A percentile compares a stretch with the other conserved stretches of the same genome.
Conservation (phyloP, 2,113 vertebrate genomes). For the Holacanthus passer region DNA sequence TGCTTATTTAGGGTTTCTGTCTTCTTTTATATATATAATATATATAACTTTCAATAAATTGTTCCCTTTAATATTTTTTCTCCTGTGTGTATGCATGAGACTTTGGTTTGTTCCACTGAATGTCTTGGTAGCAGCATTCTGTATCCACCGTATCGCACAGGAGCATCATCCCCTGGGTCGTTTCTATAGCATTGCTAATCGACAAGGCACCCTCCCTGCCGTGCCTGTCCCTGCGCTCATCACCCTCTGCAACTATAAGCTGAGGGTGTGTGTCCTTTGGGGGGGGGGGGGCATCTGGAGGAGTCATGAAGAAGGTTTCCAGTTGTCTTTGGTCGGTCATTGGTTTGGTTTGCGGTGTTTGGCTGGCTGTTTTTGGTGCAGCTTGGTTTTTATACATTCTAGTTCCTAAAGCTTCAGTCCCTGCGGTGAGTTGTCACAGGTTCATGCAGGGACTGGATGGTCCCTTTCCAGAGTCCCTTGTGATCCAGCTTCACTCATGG, state of each 20-base stretch:
- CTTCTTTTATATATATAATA: slow-evolving; percentile 85
- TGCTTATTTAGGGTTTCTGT: slow-evolving; percentile 84
- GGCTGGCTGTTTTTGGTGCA: slow-evolving; percentile 80
- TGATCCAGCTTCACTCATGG: slow-evolving; percentile 77
- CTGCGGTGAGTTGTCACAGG: slow-evolving; percentile 72
- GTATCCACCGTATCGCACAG: slow-evolving; percentile 81
- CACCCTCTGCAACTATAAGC: slow-evolving; percentile 69
- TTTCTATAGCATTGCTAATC: slow-evolving; percentile 82
- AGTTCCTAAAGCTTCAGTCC: slow-evolving; percentile 82
- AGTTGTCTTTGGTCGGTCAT: slow-evolving; percentile 83
- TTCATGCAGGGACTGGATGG: slow-evolving; percentile 64
- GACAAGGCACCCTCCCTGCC: slow-evolving; percentile 74
- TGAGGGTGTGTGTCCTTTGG: slow-evolving; percentile 61
- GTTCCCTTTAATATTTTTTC: slow-evolving; percentile 85
- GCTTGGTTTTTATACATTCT: slow-evolving; percentile 84
- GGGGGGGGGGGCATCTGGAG: slow-evolving; percentile 43
- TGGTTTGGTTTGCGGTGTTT: slow-evolving; percentile 67
- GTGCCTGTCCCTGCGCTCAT: slow-evolving; percentile 52
- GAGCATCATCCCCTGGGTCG: slow-evolving; percentile 82
- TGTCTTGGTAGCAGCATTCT: slow-evolving; percentile 87
- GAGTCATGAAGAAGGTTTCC: slow-evolving; percentile 73
- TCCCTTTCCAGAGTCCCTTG: slow-evolving; percentile 74
- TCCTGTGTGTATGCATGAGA: slow-evolving; percentile 80
- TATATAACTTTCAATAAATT: slow-evolving; percentile 84
- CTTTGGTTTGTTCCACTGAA: slow-evolving; percentile 84